phyloP scores from a whole-genome alignment of 2,797 vertebrate genomes.

The Notolepis coatsorum region DNA sequence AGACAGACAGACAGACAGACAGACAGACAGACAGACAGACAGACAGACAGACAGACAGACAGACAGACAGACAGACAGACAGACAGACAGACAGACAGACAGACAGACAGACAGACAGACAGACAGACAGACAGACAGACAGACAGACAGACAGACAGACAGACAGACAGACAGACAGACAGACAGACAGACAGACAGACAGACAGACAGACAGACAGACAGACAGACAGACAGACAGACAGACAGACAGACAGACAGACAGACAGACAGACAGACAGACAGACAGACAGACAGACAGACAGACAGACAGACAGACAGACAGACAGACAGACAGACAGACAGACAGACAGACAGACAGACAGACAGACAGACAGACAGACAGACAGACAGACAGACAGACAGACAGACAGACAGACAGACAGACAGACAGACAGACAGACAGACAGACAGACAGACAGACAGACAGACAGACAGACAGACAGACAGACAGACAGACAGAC shows the following conservation, averaged over 20 bases:
- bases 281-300: not conserved
- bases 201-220: not conserved
- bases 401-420: not conserved
- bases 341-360: not conserved
- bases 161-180: not conserved
- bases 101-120: slow-evolving; percentile 6
- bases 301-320: not conserved
- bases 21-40: not conserved
- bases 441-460: not conserved
- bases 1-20: not conserved
- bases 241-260: slow-evolving; percentile 21
- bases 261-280: not conserved
- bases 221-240: not conserved
- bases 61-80: too few species aligned
- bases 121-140: not conserved
- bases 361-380: too few species aligned
- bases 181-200: not conserved
- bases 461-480: not conserved
- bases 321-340: not conserved
- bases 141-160: not conserved
- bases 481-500: not conserved
- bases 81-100: slow-evolving; percentile 1
- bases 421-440: not conserved
- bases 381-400: slow-evolving; percentile 22
- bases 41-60: not conserved